Base-by-base conservation (phyloP, 2,888 invertebrate genomes). In the Folsomia manolachei region DNA sequence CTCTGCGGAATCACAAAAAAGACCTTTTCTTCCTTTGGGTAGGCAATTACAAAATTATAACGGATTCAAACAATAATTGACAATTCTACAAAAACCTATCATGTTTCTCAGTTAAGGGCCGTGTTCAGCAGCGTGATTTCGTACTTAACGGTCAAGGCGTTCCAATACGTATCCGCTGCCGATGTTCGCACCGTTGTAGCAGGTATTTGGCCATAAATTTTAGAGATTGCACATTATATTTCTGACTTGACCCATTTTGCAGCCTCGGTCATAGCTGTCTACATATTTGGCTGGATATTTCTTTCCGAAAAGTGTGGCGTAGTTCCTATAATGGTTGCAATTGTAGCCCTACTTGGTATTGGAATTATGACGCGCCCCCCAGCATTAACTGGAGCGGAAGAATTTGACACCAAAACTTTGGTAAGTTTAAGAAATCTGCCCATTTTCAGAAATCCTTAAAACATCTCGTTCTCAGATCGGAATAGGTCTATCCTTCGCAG, bases 291-390 rank as follows among this genome's bases (percentile, higher is more conserved):
- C 0, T 78, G 78, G 74, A 70, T 78, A 9, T 74, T 69, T 19
- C 73, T 78, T 23, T 75, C 74, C 2, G 78, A 78, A 19, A 71
- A 72, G 24, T 78, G 75, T 25, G 78, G 78, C 2, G 64, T 78
- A 1, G 78, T 78, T 14, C 75, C 78, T 0, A 71, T 78, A 18
- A 2, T 70, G 19, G 70, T 72, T 1, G 78, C 75, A 1, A 24
- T 74, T 7, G 71, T 78, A 69, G 78, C 78, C n/a, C 39, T 78
- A 1, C 67, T 63, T 24, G 78, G 60, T 4, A 78, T 78, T 24
- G 78, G 75, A 0, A 68, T 78, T 7, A 78, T 78, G 75, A 75
- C 78, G 0, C 61, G 78, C 4, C 78, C 78, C 1, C 78, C 78
- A 4, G 65, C 73, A 19, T 71, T 78, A 27, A 78, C 78, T 14